These are phyloP conservation scores for Crotalus adamanteus DNA, from an alignment of 2,797 vertebrate species.

Conservation along the genomic window DNA sequence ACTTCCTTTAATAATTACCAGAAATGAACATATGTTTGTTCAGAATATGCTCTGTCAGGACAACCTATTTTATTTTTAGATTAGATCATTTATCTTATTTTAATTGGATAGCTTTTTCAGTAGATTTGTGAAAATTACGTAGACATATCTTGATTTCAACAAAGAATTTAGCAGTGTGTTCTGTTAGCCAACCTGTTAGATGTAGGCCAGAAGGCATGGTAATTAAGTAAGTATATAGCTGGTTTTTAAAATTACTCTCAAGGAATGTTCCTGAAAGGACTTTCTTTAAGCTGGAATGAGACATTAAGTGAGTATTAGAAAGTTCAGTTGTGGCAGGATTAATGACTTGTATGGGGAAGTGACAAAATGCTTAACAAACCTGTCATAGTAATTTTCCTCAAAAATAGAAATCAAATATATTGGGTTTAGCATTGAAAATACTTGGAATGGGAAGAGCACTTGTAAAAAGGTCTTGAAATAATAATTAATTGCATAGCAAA, in stretches of 20 bases:
- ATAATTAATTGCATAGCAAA: not conserved
- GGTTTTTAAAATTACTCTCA: not conserved
- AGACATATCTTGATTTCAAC: not conserved
- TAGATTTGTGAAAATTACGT: not conserved
- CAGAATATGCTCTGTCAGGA: not conserved
- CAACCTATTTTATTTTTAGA: not conserved
- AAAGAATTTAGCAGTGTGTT: not conserved
- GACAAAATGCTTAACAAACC: not conserved
- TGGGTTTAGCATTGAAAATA: not conserved
- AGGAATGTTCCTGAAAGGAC: not conserved
- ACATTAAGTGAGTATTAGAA: not conserved
- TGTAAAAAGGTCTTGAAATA: not conserved
- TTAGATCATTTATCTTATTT: not conserved
- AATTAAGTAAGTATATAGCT: not conserved
- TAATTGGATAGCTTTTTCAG: not conserved
- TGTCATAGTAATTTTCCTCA: not conserved
- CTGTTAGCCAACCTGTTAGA: not conserved
- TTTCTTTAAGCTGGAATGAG: not conserved
- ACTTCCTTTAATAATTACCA: not conserved
- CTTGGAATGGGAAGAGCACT: not conserved
- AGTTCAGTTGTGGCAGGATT: not conserved
- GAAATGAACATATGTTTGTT: not conserved
- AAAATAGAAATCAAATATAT: not conserved
- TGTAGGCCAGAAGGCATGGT: not conserved
- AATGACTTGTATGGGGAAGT: not conserved